A percentile compares a stretch with the other conserved stretches of the same genome.
Conservation (phyloP, 2,113 vertebrate genomes). For the Laticauda colubrina region DNA sequence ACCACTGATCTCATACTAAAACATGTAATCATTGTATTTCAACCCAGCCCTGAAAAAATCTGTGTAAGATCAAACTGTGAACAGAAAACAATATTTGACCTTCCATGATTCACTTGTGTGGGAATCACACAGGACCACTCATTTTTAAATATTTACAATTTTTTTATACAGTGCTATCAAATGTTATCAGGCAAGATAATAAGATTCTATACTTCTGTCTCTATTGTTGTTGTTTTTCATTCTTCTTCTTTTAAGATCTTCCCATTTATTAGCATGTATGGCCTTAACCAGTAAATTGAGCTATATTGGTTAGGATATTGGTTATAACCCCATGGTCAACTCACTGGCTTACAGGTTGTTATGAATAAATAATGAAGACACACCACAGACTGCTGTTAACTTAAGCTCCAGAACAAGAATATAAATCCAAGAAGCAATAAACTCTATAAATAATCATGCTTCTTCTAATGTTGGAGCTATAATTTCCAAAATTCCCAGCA, state of each 20-base stretch:
- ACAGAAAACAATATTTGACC: background rate
- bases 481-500: background rate
- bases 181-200: background rate
- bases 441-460: background rate
- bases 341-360: background rate
- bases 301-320: background rate
- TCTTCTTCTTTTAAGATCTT: background rate
- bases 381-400: background rate
- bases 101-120: background rate
- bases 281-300: background rate
- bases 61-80: background rate
- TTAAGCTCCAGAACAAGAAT: background rate
- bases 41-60: constrained; percentile 8
- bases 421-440: background rate
- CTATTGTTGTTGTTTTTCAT: background rate
- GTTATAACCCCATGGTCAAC: background rate
- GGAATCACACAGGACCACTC: background rate
- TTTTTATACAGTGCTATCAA: background rate
- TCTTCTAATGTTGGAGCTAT: background rate
- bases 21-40: constrained; percentile 11
- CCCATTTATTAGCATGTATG: background rate
- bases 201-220: background rate
- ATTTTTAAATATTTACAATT: background rate
- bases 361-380: background rate
- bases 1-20: constrained; percentile 44